Percentiles rank a stretch among this genome's conserved stretches.
phyloP scores from a whole-genome alignment of 2,797 vertebrate genomes.

The Cossypha polioptera region DNA sequence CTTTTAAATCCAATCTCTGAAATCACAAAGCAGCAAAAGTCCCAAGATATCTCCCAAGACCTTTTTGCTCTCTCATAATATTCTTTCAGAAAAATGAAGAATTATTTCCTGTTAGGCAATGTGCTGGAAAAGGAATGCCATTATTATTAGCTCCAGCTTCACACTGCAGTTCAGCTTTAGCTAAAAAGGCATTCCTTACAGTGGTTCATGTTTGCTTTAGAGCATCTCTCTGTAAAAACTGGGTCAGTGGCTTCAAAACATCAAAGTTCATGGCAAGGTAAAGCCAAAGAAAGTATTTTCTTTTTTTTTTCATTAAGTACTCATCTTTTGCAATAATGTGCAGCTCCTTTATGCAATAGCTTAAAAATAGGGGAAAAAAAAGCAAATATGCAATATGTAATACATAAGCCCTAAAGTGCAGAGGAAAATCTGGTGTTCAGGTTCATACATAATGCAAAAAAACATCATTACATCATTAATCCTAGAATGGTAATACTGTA shows the following conservation, averaged over 20 bases:
- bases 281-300: conserved; percentile 21
- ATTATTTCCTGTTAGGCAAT: conserved; percentile 20
- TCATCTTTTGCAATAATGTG: not conserved
- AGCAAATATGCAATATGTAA: not conserved
- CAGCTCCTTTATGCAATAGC: not conserved
- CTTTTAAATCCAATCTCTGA: not conserved
- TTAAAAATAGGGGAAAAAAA: not conserved
- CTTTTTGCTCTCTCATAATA: not conserved
- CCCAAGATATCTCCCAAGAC: not conserved
- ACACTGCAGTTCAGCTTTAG: not conserved
- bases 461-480: not conserved
- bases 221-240: not conserved
- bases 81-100: not conserved
- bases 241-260: not conserved
- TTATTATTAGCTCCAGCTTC: conserved; percentile 1
- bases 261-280: not conserved
- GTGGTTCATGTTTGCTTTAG: conserved; percentile 16
- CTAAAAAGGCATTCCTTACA: not conserved
- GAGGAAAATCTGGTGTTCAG: not conserved
- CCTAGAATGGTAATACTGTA: not conserved
- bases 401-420: not conserved
- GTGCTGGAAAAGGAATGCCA: conserved; percentile 10
- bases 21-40: not conserved
- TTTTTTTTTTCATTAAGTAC: not conserved
- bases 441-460: not conserved